Conservation (phyloP, 2,113 vertebrate species). For the Athene cunicularia region DNA sequence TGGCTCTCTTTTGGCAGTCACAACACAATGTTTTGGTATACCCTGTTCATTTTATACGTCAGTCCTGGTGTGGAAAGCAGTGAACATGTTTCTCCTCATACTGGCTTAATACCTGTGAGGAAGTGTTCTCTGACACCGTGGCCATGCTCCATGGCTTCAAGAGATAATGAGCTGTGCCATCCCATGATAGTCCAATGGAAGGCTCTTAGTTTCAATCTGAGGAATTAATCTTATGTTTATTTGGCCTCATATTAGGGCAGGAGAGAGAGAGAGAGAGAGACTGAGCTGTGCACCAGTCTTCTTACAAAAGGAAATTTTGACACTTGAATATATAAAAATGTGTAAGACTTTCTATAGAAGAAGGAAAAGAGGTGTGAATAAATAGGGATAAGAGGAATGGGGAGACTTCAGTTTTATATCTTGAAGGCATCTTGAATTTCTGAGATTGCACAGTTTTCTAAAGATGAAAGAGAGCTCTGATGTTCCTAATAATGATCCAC, state of each 20-base stretch:
- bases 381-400: background rate
- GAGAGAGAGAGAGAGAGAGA: background rate
- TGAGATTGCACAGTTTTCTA: background rate
- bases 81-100: background rate
- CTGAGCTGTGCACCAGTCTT: background rate
- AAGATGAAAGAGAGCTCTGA: background rate
- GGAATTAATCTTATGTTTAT: background rate
- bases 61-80: background rate
- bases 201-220: background rate
- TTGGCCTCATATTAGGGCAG: background rate
- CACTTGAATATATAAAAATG: background rate
- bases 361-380: background rate
- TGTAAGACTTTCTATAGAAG: background rate
- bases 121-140: background rate
- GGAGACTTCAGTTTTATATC: background rate
- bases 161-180: background rate
- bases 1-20: background rate
- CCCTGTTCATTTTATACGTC: background rate
- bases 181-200: background rate
- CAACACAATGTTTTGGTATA: background rate
- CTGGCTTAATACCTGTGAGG: background rate
- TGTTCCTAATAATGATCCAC: background rate
- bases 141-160: background rate
- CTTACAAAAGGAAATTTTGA: background rate
- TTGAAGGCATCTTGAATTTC: background rate